Evolutionary conservation across 2,888 invertebrate genomes (phyloP).

Genomic region (Oscheius sp.): DNA sequence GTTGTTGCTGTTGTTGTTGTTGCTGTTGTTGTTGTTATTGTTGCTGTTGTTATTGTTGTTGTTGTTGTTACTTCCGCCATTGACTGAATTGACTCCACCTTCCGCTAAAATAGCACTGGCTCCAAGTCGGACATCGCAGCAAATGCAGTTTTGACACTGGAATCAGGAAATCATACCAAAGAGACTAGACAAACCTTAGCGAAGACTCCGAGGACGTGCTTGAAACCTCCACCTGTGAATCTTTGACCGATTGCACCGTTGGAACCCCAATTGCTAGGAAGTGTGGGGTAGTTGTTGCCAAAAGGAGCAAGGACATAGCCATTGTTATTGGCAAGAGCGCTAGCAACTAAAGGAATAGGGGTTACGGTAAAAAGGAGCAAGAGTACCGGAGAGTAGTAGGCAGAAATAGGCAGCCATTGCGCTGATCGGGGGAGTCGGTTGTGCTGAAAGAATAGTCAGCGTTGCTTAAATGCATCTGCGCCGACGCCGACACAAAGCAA

Average conservation of each 20-base stretch:
- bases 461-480: slow-evolving; percentile 10
- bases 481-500: slow-evolving; percentile 23
- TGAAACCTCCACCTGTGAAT: neutral
- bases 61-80: no score
- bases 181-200: neutral
- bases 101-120: neutral
- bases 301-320: neutral
- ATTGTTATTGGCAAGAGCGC: neutral
- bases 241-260: neutral
- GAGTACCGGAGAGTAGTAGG: slow-evolving; percentile 8
- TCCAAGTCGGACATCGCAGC: neutral
- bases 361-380: neutral
- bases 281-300: neutral
- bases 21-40: no score
- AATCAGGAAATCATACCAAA: neutral
- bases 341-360: slow-evolving; percentile 7
- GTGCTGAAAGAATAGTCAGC: slow-evolving; percentile 18
- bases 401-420: slow-evolving; percentile 16
- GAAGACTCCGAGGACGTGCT: neutral
- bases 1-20: no score
- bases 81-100: neutral
- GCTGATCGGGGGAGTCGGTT: neutral
- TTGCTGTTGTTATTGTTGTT: no score
- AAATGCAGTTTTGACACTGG: neutral
- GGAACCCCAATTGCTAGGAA: neutral